Evolutionary conservation across 2,113 vertebrate genomes (phyloP).

Genomic region (Orthochromis indermauri): DNA sequence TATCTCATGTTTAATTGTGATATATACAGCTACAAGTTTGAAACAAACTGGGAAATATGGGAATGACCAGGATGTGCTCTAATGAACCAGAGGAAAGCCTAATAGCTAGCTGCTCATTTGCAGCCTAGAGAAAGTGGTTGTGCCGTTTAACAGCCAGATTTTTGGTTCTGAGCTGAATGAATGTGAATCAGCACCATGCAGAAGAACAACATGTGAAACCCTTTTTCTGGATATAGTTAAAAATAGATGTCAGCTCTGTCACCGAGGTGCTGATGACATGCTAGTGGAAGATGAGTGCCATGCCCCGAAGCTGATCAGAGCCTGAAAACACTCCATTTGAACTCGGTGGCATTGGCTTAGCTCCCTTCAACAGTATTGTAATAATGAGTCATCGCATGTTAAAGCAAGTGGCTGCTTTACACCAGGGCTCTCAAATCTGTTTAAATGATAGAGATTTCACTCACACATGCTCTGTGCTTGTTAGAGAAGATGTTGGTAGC

Average conservation of each 20-base stretch:
- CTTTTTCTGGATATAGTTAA: constrained; percentile 6
- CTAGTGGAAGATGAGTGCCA: neutral
- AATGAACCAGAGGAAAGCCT: neutral
- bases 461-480: neutral
- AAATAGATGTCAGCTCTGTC: constrained; percentile 16
- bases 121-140: neutral
- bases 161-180: neutral
- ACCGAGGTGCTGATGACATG: neutral
- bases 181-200: neutral
- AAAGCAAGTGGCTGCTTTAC: constrained; percentile 17
- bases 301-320: neutral
- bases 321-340: neutral
- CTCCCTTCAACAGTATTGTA: neutral
- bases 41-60: neutral
- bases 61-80: neutral
- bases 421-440: neutral
- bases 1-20: neutral
- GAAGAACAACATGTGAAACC: neutral
- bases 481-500: neutral
- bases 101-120: neutral
- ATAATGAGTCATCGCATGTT: constrained; percentile 17
- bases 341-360: neutral
- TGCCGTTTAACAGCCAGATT: neutral
- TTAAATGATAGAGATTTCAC: neutral
- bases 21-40: neutral